Conservation (phyloP, 35 echinoderm and acorn worm species). For the Stichopus chloronotus region DNA sequence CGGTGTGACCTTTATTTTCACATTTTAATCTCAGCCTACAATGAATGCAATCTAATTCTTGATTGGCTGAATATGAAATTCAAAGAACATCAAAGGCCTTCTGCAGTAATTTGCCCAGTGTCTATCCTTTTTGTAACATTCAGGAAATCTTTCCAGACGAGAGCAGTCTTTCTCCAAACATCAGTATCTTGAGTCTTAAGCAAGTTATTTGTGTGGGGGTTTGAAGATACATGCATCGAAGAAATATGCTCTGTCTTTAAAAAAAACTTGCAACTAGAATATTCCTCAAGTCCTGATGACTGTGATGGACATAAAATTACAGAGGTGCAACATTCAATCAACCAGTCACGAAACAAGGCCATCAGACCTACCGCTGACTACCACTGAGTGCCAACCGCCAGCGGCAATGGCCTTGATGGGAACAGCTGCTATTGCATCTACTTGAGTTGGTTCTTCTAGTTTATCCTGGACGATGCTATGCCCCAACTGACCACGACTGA, state of each 20-base stretch:
- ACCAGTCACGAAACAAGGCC: neutral
- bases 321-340: neutral
- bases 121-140: no score
- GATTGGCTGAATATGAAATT: no score
- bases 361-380: slow-evolving; percentile 80
- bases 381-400: slow-evolving; percentile 94
- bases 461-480: slow-evolving; percentile 73
- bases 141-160: no score
- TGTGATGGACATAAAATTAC: neutral
- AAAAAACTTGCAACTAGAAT: neutral
- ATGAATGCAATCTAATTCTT: no score
- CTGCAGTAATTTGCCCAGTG: no score
- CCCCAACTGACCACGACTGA: slow-evolving; percentile 94
- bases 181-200: no score
- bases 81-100: no score
- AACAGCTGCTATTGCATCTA: slow-evolving; percentile 78
- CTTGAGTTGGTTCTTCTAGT: slow-evolving; percentile 42
- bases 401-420: slow-evolving; percentile 63
- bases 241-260: neutral
- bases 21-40: no score
- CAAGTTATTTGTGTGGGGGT: no score
- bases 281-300: no score
- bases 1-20: no score
- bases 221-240: neutral
- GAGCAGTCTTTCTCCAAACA: no score